A percentile compares a stretch with the other conserved stretches of the same genome.
phyloP scores from a whole-genome alignment of 2,113 vertebrate genomes.

The Epinephelus lanceolatus region DNA sequence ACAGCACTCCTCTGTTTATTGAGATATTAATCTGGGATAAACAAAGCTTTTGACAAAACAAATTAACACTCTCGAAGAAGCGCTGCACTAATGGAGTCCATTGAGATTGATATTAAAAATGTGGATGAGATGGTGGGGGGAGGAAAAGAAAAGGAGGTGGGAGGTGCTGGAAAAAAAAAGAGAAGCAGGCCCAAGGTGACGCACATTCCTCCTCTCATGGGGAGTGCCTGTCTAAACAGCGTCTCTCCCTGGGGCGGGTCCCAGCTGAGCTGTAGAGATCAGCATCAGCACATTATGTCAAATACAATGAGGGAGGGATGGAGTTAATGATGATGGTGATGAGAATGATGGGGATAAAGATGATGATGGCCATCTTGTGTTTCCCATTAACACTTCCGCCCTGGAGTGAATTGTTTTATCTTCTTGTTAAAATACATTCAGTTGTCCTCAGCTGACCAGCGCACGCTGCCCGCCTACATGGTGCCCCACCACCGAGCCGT shows the following conservation, averaged over 20 bases:
- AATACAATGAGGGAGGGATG: slow-evolving; percentile 67
- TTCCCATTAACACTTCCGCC: slow-evolving; percentile 65
- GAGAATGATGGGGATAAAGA: slow-evolving; percentile 62
- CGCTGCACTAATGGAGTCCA: slow-evolving; percentile 77
- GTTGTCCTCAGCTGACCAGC: slow-evolving; percentile 67
- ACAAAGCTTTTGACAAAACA: slow-evolving; percentile 86
- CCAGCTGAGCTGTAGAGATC: slow-evolving; percentile 68
- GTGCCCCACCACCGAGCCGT: slow-evolving; percentile 36
- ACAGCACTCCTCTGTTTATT: slow-evolving; percentile 80
- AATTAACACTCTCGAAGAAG: slow-evolving; percentile 80
- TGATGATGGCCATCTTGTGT: slow-evolving; percentile 70
- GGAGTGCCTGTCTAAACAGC: slow-evolving; percentile 68
- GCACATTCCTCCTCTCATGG: slow-evolving; percentile 72
- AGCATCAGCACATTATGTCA: slow-evolving; percentile 77
- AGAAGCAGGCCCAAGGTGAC: slow-evolving; percentile 72
- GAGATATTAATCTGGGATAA: slow-evolving; percentile 85
- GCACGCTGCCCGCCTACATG: slow-evolving; percentile 23
- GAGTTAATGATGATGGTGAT: slow-evolving; percentile 71
- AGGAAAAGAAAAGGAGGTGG: slow-evolving; percentile 26
- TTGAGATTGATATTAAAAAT: slow-evolving; percentile 82
- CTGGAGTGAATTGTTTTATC: slow-evolving; percentile 61
- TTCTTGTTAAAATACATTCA: slow-evolving; percentile 74
- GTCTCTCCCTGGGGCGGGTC: slow-evolving; percentile 61
- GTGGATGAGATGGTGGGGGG: slow-evolving; percentile 58
- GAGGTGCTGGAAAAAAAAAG: slow-evolving; percentile 42